Base-by-base conservation (phyloP, 2,797 vertebrate genomes). In the Yasuhikotakia modesta region DNA sequence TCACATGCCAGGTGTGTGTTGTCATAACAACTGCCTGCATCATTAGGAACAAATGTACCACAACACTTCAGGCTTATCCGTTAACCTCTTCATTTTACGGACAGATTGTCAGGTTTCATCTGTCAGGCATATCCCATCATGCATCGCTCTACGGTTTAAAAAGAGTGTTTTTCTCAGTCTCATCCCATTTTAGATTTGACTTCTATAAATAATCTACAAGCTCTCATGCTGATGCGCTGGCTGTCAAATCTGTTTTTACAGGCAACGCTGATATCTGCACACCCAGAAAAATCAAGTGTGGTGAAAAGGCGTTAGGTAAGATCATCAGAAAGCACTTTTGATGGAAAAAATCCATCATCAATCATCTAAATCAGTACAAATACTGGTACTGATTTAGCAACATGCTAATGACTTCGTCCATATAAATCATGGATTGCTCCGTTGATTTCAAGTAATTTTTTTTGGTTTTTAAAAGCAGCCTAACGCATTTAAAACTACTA, bases 211-310 rank as follows among this genome's bases (percentile, higher is more conserved):
- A 39, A 58, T 55, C 48, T 60, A 24, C 24, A 73, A 53, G 21
- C 21, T 21, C 16, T 74, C 21, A 32, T 70, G 14, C 45, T 77
- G 30, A 65, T 74, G 16, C n/a, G 19, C 46, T 78, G 21, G 5
- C 53, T 16, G 13, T 70, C 6, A 60, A 30, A 61, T 86, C 83
- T 43, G 39, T 79, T 81, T 90, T 87, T 83, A 5, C 91, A 99
- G 97, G 97, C 88, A 96, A 95, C 0, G 96, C 95, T 81, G 95
- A 92, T 88, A 95, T 99, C 94, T 99, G 97, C 90, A 93, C 96
- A 58, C 97, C 97, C 79, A 95, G 95, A 52, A 94, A 96, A 92
- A 94, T 98, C 92, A 96, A 94, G 86, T 99, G 97, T 90, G 97
- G 96, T 43, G 96, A 99, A 91, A 95, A 95, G 89, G 95, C 94